Evolutionary conservation across 2,888 invertebrate genomes (phyloP), one percentile per base, ranked within the genome.

Genomic region (Drosophila mimica): DNA sequence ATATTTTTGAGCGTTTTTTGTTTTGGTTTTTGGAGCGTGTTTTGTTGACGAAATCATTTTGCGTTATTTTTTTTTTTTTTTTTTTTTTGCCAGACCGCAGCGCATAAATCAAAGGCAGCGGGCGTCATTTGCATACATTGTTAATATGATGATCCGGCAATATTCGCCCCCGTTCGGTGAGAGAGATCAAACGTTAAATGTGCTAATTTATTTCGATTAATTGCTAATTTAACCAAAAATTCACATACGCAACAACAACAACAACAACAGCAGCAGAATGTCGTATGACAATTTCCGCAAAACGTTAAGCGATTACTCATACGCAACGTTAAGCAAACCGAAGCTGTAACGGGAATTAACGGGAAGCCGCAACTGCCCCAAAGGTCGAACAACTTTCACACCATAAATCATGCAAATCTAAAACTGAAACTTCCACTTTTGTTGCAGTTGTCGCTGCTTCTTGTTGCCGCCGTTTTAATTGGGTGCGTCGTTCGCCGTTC

Each of bases 381-480:
- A 82, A 84, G 84, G 82, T 89, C 80, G 67, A 54, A 57, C 70
- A 81, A 85, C 84, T 89, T 84, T 89, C 70, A 70, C 58, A 62
- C 43, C 75, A 68, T 79, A 72, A 76, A 74, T 81, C 67, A 70
- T 56, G 60, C 74, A 70, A 74, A 74, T 83, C 89, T 83, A 76
- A 83, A 81, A 77, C 58, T 70, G 63, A 70, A 75, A 48, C 46
- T 25, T 25, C 25, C 25, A 25, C 25, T 46, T 38, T 38, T 17
- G 40, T 20, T 40, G n/a, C 5, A n/a, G 40, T 40, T 40, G 40
- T 11, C 59, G 34, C 2, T 62, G 20, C 31, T 36, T 30, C 40
- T 38, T 56, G 36, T 46, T 51, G 51, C n/a, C 52, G 28, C 17
- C 53, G 25, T 53, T 68, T 81, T 77, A 83, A 83, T 78, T 83